A percentile compares a stretch with the other conserved stretches of the same genome.
These are phyloP conservation scores for Poecilia velifera DNA, from an alignment of 2,797 vertebrate species.

Conservation along the genomic window DNA sequence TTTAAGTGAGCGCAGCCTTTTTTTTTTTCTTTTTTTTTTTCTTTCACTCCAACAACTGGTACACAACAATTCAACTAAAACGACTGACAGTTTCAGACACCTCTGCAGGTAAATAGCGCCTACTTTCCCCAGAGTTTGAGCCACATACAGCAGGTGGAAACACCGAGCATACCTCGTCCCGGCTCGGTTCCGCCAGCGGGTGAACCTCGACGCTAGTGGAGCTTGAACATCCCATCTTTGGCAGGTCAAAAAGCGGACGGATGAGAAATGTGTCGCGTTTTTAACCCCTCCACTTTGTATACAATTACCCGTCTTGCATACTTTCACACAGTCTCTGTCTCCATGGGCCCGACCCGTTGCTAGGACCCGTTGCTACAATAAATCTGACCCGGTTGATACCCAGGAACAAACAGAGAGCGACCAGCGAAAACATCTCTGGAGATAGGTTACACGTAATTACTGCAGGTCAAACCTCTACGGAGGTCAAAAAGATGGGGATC, in stretches of 20 bases:
- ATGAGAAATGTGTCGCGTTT: background rate
- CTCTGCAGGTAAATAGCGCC: background rate
- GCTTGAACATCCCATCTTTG: constrained; percentile 77
- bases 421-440: background rate
- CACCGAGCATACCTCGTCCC: constrained; percentile 65
- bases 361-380: constrained; percentile 85
- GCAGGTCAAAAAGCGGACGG: constrained; percentile 13
- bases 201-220: constrained; percentile 67
- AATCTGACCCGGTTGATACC: constrained; percentile 71
- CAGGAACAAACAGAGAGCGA: constrained; percentile 15
- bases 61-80: background rate
- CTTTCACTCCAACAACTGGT: background rate
- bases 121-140: background rate
- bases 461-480: background rate
- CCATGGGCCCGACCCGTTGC: constrained; percentile 70
- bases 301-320: constrained; percentile 60
- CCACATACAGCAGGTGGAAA: background rate
- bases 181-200: constrained; percentile 40
- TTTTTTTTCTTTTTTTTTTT: too few species aligned
- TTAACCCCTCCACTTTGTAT: background rate
- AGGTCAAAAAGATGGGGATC: background rate
- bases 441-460: background rate
- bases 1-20: background rate
- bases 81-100: background rate
- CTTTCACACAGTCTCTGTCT: constrained; percentile 60